These are phyloP conservation scores for Musca vetustissima DNA, from an alignment of 1,140 invertebrate species.

Conservation along the genomic window DNA sequence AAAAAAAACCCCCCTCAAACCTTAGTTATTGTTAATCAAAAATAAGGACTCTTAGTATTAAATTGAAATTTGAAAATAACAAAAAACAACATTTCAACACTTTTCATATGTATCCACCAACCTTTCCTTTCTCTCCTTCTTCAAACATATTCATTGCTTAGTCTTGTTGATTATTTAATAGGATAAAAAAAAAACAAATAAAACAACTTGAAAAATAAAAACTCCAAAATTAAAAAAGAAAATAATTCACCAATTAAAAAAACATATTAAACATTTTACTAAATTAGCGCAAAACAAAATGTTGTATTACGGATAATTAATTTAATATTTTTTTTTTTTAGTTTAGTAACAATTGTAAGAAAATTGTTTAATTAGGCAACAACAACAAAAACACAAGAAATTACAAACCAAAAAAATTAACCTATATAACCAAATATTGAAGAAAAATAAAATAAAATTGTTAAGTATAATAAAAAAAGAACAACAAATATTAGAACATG, in stretches of 20 bases:
- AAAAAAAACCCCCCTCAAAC: too few relatives aligned
- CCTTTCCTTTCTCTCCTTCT: too few relatives aligned
- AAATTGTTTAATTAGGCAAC: slow-evolving; percentile 18
- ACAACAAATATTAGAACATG: slow-evolving; percentile 6
- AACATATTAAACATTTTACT: slow-evolving; percentile 1
- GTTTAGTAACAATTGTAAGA: background rate
- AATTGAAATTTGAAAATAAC: too few relatives aligned
- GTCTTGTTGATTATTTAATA: slow-evolving; percentile 24
- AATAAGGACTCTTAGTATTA: too few relatives aligned
- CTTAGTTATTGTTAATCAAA: too few relatives aligned
- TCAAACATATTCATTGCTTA: background rate
- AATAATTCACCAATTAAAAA: background rate
- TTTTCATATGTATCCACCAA: background rate
- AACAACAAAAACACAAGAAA: background rate
- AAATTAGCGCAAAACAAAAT: background rate
- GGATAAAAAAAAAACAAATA: background rate
- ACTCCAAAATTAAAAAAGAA: background rate
- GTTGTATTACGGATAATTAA: slow-evolving; percentile 18
- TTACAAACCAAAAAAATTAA: background rate
- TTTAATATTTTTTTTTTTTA: slow-evolving; percentile 15
- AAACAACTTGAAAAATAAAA: background rate
- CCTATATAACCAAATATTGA: background rate
- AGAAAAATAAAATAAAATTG: too few relatives aligned
- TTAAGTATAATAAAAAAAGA: background rate
- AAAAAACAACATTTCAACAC: background rate